phyloP scores from a whole-genome alignment of 2,113 vertebrate species.

The Austrofundulus limnaeus region DNA sequence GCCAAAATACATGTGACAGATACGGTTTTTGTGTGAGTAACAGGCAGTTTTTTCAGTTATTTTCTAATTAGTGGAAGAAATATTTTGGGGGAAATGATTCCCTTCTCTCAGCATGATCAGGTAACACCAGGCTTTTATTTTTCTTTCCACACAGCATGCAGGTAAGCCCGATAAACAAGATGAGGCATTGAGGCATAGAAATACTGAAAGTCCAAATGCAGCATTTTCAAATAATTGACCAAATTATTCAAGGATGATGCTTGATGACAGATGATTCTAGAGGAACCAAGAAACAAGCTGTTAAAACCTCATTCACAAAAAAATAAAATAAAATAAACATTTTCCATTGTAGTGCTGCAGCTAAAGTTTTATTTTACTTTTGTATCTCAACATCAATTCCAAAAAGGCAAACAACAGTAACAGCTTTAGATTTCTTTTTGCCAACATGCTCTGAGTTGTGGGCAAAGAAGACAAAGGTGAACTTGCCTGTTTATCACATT shows the following conservation, averaged over 20 bases:
- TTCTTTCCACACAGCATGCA: conserved; percentile 23
- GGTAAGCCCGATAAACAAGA: conserved; percentile 35
- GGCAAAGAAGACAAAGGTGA: too few species aligned
- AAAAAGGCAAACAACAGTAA: background rate
- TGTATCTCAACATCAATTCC: background rate
- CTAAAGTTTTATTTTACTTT: conserved; percentile 4
- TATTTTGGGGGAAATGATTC: background rate
- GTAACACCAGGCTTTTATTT: conserved; percentile 18
- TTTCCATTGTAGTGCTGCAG: conserved; percentile 6
- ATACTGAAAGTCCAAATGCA: conserved; percentile 38
- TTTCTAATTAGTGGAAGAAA: conserved; percentile 8
- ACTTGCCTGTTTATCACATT: background rate
- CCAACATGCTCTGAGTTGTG: too few species aligned
- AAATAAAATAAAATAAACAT: conserved; percentile 8
- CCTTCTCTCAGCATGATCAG: conserved; percentile 19
- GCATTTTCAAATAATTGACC: conserved; percentile 48
- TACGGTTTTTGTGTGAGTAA: background rate
- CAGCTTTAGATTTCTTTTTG: background rate
- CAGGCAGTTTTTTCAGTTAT: background rate
- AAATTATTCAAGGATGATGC: conserved; percentile 48
- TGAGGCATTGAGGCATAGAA: conserved; percentile 42
- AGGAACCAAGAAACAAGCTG: conserved; percentile 47
- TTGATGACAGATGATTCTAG: conserved; percentile 53
- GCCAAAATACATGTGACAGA: background rate
- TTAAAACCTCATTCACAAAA: conserved; percentile 19